Percentiles rank a stretch among this genome's conserved stretches.
These are phyloP conservation scores for Herminia tarsipennalis DNA, from an alignment of 2,888 invertebrate species.

Conservation along the genomic window DNA sequence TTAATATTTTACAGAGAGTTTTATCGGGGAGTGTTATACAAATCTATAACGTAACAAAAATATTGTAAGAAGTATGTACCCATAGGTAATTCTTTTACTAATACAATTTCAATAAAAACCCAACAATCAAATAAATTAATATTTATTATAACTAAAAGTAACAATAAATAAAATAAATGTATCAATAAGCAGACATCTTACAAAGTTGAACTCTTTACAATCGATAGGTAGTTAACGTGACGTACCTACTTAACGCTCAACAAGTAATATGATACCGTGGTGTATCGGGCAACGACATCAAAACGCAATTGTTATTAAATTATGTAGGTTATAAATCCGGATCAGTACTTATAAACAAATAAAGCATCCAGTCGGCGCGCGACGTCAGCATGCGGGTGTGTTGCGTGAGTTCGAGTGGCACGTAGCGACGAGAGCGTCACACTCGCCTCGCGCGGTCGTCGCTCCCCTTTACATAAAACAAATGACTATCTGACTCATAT, in stretches of 20 bases:
- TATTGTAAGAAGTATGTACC: no score
- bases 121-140: no score
- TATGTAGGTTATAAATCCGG: slow-evolving; percentile 44
- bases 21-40: no score
- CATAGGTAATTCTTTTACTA: no score
- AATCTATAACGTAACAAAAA: no score
- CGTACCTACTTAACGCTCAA: slow-evolving; percentile 11
- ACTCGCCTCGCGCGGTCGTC: slow-evolving; percentile 66
- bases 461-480: slow-evolving; percentile 66
- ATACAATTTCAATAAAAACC: no score
- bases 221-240: background rate
- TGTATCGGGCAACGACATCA: slow-evolving; percentile 31
- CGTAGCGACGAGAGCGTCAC: slow-evolving; percentile 57
- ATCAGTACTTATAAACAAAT: slow-evolving; percentile 41
- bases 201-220: no score
- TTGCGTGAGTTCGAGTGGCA: slow-evolving; percentile 43
- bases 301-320: slow-evolving; percentile 32
- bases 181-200: no score
- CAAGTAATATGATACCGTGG: slow-evolving; percentile 18
- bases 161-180: no score
- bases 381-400: slow-evolving; percentile 34
- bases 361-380: slow-evolving; percentile 27
- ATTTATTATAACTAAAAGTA: no score
- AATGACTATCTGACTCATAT: slow-evolving; percentile 73
- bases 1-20: no score